Evolutionary conservation across 2,888 invertebrate species (phyloP).

Genomic region (Cremastinae sp.): DNA sequence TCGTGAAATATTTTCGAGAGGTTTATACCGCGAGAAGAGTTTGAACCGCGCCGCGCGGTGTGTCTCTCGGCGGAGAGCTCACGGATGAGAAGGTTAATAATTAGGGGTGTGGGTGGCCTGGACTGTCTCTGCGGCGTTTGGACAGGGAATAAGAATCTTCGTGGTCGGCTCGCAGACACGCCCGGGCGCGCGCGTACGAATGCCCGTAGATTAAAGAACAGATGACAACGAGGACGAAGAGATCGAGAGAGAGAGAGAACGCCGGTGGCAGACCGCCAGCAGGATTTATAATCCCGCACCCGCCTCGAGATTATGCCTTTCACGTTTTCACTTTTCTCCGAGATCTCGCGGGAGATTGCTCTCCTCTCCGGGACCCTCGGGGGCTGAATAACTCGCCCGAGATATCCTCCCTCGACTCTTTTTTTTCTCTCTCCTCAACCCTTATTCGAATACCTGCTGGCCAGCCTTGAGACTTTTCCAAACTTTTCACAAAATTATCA

Average conservation of each 20-base stretch:
- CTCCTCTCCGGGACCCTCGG: slow-evolving; percentile 53
- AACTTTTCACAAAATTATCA: too few relatives aligned
- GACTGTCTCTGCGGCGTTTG: slow-evolving; percentile 24
- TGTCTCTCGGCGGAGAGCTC: slow-evolving; percentile 34
- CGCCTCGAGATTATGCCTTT: slow-evolving; percentile 66
- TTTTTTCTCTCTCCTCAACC: slow-evolving; percentile 17
- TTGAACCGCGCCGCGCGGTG: slow-evolving; percentile 28
- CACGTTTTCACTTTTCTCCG: slow-evolving; percentile 61
- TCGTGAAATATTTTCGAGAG: slow-evolving; percentile 42
- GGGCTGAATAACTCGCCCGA: slow-evolving; percentile 49
- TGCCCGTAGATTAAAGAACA: slow-evolving; percentile 1
- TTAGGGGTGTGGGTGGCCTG: slow-evolving; percentile 63
- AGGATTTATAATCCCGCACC: slow-evolving; percentile 67
- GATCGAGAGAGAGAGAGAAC: too few relatives aligned
- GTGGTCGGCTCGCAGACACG: slow-evolving; percentile 11
- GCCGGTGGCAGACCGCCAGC: slow-evolving; percentile 55
- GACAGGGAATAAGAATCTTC: slow-evolving; percentile 31
- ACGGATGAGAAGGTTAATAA: slow-evolving; percentile 70
- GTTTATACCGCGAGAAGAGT: slow-evolving; percentile 20
- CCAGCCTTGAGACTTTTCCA: slow-evolving; percentile 16
- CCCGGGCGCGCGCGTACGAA: too few relatives aligned
- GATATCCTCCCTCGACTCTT: slow-evolving; percentile 32
- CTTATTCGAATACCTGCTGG: neutral
- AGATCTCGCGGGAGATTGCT: slow-evolving; percentile 63
- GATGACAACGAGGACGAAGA: slow-evolving; percentile 40